phyloP scores from a whole-genome alignment of 2,113 vertebrate genomes.

The Vidua macroura region DNA sequence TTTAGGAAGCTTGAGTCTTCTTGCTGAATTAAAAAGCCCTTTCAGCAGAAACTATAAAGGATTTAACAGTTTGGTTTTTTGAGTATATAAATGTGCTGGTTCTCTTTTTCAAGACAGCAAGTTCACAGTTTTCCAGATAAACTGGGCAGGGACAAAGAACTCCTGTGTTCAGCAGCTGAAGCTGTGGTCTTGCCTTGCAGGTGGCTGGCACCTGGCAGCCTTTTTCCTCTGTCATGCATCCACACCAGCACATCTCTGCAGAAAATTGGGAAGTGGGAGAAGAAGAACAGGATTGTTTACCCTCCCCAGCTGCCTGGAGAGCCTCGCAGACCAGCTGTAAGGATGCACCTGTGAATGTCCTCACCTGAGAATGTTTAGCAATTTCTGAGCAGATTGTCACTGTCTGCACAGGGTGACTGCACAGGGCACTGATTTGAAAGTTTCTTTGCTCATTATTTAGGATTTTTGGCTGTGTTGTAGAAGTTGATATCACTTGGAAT shows the following conservation, averaged over 20 bases:
- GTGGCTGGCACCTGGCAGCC: conserved; percentile 34
- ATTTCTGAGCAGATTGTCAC: background rate
- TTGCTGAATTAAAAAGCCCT: background rate
- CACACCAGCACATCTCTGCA: conserved; percentile 77
- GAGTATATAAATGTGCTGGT: background rate
- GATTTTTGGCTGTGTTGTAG: background rate
- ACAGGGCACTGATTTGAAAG: background rate
- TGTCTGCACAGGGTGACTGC: background rate
- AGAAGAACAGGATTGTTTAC: conserved; percentile 81
- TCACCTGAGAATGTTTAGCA: background rate
- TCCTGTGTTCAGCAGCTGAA: background rate
- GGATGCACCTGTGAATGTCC: background rate
- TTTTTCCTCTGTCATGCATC: conserved; percentile 72
- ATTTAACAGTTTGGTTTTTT: background rate
- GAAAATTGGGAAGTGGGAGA: conserved; percentile 81
- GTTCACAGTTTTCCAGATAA: background rate
- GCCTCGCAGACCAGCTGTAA: conserved; percentile 87
- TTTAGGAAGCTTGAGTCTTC: background rate
- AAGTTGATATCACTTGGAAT: background rate
- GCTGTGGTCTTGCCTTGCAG: conserved; percentile 65
- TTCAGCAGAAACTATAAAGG: fast-evolving
- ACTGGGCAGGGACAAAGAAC: background rate
- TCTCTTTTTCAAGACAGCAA: background rate
- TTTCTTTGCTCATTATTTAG: background rate
- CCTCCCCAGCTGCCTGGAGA: conserved; percentile 88